These are phyloP conservation scores for Clarias magur DNA, from an alignment of 2,113 vertebrate genomes.

Conservation along the genomic window DNA sequence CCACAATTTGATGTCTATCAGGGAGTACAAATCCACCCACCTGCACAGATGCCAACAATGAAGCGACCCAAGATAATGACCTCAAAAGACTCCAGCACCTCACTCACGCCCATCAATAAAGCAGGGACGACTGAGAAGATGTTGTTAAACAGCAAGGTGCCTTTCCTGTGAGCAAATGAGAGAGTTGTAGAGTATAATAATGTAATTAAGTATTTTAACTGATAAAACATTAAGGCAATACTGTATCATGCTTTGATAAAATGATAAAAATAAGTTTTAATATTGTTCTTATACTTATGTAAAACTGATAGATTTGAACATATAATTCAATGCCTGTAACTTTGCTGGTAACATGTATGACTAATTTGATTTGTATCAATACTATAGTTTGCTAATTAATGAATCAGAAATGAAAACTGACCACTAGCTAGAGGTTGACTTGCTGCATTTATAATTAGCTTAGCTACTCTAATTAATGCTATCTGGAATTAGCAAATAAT, in stretches of 20 bases:
- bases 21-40: slow-evolving; percentile 62
- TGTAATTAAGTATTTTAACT: not conserved
- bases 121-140: slow-evolving; percentile 88
- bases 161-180: slow-evolving; percentile 75
- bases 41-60: slow-evolving; percentile 90
- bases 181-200: not conserved
- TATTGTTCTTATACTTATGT: not conserved
- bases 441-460: not conserved
- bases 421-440: not conserved
- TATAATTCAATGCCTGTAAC: not conserved
- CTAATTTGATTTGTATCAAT: not conserved
- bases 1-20: not conserved
- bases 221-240: not conserved
- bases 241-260: not conserved
- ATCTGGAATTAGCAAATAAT: not conserved
- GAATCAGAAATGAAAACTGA: not conserved
- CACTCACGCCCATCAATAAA: slow-evolving; percentile 86
- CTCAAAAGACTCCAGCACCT: slow-evolving; percentile 79
- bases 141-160: slow-evolving; percentile 92
- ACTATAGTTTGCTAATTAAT: not conserved
- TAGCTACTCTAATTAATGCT: not conserved
- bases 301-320: not conserved
- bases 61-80: slow-evolving; percentile 84
- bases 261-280: not conserved
- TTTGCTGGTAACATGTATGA: not conserved